Conservation (phyloP, 2,888 invertebrate genomes). For the Tiliacea citrago region DNA sequence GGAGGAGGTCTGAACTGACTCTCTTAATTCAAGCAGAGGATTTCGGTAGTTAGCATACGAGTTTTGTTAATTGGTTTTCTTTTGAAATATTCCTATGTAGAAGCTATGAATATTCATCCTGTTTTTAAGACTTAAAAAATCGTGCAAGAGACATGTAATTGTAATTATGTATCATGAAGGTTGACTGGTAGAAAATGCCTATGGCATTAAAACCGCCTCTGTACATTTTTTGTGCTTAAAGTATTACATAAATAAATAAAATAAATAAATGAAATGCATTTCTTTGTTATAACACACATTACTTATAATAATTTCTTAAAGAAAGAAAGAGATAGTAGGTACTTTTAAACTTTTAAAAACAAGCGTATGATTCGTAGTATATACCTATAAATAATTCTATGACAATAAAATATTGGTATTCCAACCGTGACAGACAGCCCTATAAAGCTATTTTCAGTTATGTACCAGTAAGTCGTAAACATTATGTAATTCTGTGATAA, state of each 20-base stretch:
- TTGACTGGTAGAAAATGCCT: no score
- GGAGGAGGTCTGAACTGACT: not conserved
- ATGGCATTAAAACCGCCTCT: no score
- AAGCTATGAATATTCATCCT: not conserved
- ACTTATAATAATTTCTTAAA: no score
- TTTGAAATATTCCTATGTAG: not conserved
- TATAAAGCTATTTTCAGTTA: not conserved
- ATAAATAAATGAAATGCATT: no score
- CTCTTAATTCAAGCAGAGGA: conserved; percentile 1
- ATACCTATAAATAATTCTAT: not conserved
- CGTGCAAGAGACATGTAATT: no score
- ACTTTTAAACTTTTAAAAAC: not conserved
- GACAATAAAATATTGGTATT: not conserved
- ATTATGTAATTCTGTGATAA: conserved; percentile 31
- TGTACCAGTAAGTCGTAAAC: conserved; percentile 21
- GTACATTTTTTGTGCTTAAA: no score
- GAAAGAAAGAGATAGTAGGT: no score
- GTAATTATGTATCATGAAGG: no score
- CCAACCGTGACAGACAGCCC: not conserved
- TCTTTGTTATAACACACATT: no score
- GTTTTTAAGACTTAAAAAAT: no score
- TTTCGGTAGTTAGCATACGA: not conserved
- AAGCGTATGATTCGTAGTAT: not conserved
- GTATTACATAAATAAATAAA: no score
- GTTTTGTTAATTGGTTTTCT: not conserved